Percentiles rank a stretch among this genome's conserved stretches.
Conservation (phyloP, 2,797 vertebrate species). For the Sylvia borin region DNA sequence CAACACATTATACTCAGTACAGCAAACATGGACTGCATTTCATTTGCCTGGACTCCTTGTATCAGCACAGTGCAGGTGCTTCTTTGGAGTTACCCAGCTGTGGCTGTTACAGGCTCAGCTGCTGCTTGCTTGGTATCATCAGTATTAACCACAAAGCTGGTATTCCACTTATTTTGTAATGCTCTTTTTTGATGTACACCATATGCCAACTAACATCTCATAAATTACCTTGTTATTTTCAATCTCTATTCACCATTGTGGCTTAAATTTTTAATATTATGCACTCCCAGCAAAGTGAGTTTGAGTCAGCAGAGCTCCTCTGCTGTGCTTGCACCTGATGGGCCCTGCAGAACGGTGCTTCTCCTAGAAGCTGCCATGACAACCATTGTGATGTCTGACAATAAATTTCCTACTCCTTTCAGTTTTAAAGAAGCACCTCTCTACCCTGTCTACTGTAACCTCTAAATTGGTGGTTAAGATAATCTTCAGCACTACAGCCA, state of each 20-base stretch:
- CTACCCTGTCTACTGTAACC: neutral
- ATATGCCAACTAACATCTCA: neutral
- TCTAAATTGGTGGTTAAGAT: neutral
- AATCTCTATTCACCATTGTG: neutral
- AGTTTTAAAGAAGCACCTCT: neutral
- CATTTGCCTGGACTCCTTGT: neutral
- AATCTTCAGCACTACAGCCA: neutral
- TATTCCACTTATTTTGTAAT: neutral
- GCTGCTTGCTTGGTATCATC: neutral
- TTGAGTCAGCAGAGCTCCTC: neutral
- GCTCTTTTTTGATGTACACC: neutral
- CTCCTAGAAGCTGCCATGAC: neutral
- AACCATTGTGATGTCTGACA: neutral
- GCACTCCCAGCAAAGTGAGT: neutral
- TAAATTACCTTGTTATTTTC: neutral
- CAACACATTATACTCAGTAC: neutral
- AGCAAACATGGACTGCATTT: neutral
- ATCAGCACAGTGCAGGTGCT: neutral
- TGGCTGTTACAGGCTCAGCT: neutral
- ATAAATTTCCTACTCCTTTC: neutral
- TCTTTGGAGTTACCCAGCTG: neutral
- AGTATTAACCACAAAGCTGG: neutral
- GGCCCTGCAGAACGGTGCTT: neutral
- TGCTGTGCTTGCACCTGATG: neutral
- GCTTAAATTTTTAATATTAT: neutral